Percentiles rank a stretch among this genome's conserved stretches.
Evolutionary conservation across 2,888 invertebrate species (phyloP).

Genomic region (Agrotis puta): DNA sequence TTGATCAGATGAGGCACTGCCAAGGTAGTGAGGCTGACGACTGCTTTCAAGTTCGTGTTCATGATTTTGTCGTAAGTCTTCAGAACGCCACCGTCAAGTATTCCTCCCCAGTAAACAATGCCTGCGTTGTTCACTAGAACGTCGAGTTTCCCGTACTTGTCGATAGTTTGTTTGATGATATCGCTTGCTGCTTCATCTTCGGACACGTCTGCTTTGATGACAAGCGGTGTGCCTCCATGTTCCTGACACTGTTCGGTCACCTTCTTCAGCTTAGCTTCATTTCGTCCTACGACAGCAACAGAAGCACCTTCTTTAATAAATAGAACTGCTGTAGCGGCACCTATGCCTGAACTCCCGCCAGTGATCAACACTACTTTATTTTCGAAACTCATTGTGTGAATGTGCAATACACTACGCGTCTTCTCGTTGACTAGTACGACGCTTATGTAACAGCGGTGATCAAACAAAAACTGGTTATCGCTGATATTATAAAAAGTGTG

Average conservation of each 20-base stretch:
- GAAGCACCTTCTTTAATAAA: slow-evolving; percentile 74
- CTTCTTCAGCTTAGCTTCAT: slow-evolving; percentile 66
- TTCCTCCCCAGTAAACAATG: slow-evolving; percentile 20
- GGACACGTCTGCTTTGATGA: slow-evolving; percentile 60
- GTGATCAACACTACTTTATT: slow-evolving; percentile 75
- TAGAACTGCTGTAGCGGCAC: slow-evolving; percentile 72
- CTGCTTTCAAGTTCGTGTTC: slow-evolving; percentile 60
- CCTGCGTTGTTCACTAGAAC: slow-evolving; percentile 69
- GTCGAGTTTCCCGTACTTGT: slow-evolving; percentile 65
- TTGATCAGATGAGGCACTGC: slow-evolving; percentile 59
- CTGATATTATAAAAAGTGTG: slow-evolving; percentile 2
- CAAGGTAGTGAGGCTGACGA: slow-evolving; percentile 50
- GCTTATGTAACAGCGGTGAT: neutral
- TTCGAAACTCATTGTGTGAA: slow-evolving; percentile 59
- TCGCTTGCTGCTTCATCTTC: slow-evolving; percentile 54
- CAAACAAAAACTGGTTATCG: slow-evolving; percentile 1
- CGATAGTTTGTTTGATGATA: slow-evolving; percentile 63
- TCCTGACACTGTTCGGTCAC: slow-evolving; percentile 48
- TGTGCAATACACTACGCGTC: neutral
- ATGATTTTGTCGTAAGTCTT: slow-evolving; percentile 59
- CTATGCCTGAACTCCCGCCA: slow-evolving; percentile 78
- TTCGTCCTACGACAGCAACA: slow-evolving; percentile 73
- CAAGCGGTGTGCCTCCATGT: slow-evolving; percentile 41
- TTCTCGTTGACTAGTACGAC: neutral
- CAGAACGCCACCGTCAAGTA: slow-evolving; percentile 44